Conservation (phyloP, 2,797 vertebrate genomes). For the Gastrophryne carolinensis region DNA sequence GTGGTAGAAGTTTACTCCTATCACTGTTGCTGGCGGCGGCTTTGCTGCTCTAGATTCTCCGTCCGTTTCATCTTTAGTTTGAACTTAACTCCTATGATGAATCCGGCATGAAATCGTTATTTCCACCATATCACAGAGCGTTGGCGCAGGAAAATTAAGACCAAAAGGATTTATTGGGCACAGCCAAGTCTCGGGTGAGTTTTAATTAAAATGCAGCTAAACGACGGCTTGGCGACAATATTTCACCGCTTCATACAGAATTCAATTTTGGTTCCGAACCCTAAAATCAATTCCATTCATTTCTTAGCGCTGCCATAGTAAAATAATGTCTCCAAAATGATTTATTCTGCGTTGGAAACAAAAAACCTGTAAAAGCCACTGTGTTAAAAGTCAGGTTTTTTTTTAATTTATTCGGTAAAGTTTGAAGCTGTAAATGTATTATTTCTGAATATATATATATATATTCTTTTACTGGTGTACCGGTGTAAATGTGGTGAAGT, state of each 20-base stretch:
- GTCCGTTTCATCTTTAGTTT: neutral
- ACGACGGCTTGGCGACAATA: neutral
- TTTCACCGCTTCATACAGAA: constrained; percentile 1
- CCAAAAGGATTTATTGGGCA: constrained; percentile 3
- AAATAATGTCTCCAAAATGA: neutral
- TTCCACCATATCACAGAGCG: neutral
- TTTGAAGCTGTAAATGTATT: too few species aligned
- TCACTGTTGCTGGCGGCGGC: too few species aligned
- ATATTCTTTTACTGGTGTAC: too few species aligned
- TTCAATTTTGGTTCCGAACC: neutral
- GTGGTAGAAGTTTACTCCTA: too few species aligned
- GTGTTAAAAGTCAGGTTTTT: too few species aligned
- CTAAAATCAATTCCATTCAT: constrained; percentile 2
- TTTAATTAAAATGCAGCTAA: constrained; percentile 22
- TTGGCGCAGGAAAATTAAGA: neutral
- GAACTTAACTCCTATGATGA: neutral
- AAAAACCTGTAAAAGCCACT: too few species aligned
- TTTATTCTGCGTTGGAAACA: neutral
- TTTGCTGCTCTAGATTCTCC: too few species aligned
- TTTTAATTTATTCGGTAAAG: too few species aligned
- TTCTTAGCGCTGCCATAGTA: neutral
- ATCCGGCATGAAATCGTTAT: constrained; percentile 1
- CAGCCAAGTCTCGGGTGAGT: neutral
- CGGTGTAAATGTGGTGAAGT: too few species aligned
- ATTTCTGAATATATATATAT: too few species aligned